phyloP scores from a whole-genome alignment of 2,888 invertebrate species.

The Perithous albicinctus region DNA sequence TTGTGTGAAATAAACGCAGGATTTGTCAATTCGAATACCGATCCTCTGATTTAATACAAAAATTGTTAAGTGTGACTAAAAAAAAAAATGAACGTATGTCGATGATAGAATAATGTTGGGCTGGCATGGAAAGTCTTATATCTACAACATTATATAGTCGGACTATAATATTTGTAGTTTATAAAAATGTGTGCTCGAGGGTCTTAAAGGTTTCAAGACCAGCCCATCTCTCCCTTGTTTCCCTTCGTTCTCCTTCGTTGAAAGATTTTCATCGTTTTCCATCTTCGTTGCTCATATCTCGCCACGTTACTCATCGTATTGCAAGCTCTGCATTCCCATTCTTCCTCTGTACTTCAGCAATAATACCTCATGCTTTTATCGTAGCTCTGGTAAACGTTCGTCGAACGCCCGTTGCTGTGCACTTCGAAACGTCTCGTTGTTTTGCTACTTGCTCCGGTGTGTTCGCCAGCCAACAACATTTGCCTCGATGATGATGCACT shows the following conservation, averaged over 20 bases:
- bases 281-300: constrained; percentile 2
- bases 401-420: constrained; percentile 2
- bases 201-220: constrained; percentile 55
- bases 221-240: constrained; percentile 46
- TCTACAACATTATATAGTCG: neutral
- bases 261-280: constrained; percentile 55
- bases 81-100: neutral
- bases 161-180: constrained; percentile 14
- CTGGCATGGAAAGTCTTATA: neutral
- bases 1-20: no score
- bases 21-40: no score
- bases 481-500: constrained; percentile 17
- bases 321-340: constrained; percentile 13
- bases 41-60: no score
- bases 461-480: neutral
- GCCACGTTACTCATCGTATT: neutral
- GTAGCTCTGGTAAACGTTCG: constrained; percentile 22
- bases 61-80: neutral
- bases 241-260: constrained; percentile 36
- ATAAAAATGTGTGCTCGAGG: constrained; percentile 47
- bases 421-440: neutral
- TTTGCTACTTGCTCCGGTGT: constrained; percentile 6
- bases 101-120: neutral
- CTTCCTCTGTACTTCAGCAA: constrained; percentile 21
- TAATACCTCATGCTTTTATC: constrained; percentile 37